A percentile compares a stretch with the other conserved stretches of the same genome.
These are phyloP conservation scores for Drosophila grimshawi DNA, from an alignment of 1,140 invertebrate species.

Conservation along the genomic window DNA sequence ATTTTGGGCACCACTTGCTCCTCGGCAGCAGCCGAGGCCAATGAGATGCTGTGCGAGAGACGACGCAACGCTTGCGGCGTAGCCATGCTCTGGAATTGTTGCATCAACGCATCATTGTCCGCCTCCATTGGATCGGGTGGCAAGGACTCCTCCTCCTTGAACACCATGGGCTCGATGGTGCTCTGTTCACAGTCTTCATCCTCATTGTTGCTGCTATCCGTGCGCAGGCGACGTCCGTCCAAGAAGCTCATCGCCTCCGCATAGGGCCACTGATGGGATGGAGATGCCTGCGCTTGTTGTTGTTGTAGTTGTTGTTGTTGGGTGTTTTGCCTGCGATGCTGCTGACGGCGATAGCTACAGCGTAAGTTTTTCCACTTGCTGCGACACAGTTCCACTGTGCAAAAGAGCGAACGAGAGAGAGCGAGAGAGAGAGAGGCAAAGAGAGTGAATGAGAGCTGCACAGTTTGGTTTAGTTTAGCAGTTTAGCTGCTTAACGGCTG, in stretches of 20 bases:
- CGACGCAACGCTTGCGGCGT: slow-evolving; percentile 72
- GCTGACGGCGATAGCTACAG: slow-evolving; percentile 66
- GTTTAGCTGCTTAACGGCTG: slow-evolving; percentile 1
- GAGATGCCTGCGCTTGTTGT: slow-evolving; percentile 28
- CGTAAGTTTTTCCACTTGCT: slow-evolving; percentile 72
- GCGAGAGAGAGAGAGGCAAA: slow-evolving; percentile 1
- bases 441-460: neutral
- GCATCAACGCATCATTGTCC: slow-evolving; percentile 69
- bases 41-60: slow-evolving; percentile 70
- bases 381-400: slow-evolving; percentile 65
- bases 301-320: slow-evolving; percentile 12
- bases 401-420: slow-evolving; percentile 3
- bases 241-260: slow-evolving; percentile 63
- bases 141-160: slow-evolving; percentile 41
- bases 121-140: slow-evolving; percentile 67
- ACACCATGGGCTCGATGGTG: slow-evolving; percentile 25
- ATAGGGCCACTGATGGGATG: slow-evolving; percentile 57
- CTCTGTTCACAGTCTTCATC: slow-evolving; percentile 42
- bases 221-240: slow-evolving; percentile 25
- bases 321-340: slow-evolving; percentile 36
- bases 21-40: slow-evolving; percentile 68
- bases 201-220: slow-evolving; percentile 52
- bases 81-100: slow-evolving; percentile 65
- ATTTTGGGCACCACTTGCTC: slow-evolving; percentile 32
- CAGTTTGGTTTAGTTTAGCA: slow-evolving; percentile 7